A percentile compares a stretch with the other conserved stretches of the same genome.
Conservation (phyloP, 2,888 invertebrate species). For the Petrolisthes manimaculis region DNA sequence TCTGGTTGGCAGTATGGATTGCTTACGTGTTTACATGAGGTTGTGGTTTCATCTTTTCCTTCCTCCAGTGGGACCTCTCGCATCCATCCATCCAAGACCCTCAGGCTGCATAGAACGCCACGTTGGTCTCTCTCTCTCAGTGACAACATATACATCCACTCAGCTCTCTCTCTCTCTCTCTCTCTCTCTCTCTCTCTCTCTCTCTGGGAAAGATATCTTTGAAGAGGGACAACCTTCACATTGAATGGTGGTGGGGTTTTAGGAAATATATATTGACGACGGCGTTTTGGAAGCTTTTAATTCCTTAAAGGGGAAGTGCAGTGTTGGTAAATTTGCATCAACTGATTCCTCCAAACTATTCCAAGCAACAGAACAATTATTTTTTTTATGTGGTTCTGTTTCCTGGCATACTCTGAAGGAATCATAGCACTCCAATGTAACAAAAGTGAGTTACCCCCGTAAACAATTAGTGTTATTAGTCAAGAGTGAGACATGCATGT, state of each 20-base stretch:
- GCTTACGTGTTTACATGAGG: background rate
- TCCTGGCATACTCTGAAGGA: too few relatives aligned
- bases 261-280: background rate
- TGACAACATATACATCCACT: background rate
- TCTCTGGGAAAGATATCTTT: background rate
- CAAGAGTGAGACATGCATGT: background rate
- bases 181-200: background rate
- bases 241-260: background rate
- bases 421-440: too few relatives aligned
- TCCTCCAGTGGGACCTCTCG: background rate
- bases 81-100: background rate
- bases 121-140: background rate
- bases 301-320: too few relatives aligned
- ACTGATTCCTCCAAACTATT: too few relatives aligned
- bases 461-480: background rate
- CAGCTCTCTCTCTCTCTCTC: background rate
- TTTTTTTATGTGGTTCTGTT: too few relatives aligned
- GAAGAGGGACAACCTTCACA: background rate
- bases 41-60: background rate
- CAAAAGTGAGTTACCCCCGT: background rate
- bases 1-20: too few relatives aligned
- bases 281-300: background rate
- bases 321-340: too few relatives aligned
- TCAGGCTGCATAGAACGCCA: background rate
- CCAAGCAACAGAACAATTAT: too few relatives aligned